Evolutionary conservation across 2,113 vertebrate species (phyloP), one percentile per base, ranked within the genome.

Genomic region (Calyptomena viridis): DNA sequence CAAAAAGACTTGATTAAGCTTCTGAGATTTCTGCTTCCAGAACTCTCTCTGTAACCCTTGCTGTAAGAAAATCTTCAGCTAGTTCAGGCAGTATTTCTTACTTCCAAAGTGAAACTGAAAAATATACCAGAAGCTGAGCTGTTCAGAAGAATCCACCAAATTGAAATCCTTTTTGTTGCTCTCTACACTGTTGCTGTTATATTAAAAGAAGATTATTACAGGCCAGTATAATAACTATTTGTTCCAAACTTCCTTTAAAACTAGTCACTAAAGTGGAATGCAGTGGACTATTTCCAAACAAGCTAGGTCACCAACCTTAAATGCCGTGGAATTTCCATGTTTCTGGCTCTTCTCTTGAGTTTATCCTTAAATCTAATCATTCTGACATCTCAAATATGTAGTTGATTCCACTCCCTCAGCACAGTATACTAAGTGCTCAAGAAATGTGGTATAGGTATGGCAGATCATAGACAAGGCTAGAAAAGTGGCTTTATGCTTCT

Each of bases 331-430:
- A 91, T 95, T 90, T 95, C 42, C 20, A n/a, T 52, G 23, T 64
- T 93, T 86, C 75, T 88, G 58, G 7, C 35, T 69, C n/a, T 80
- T 93, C 39, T 50, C 42, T 90, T 89, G 55, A 84, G 39, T 80
- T 93, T 94, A 85, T 72, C 72, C 44, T n/a, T 93, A 83, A 95
- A 93, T 94, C 67, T 93, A 66, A 63, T 90, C 18, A 55, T 93
- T 84, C 59, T 91, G 92, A 59, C 55, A 74, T 90, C 33, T 74
- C n/a, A 92, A 77, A 86, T 80, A 42, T 0, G 0, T 55, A 16
- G 35, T 42, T 85, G 46, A 83, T 55, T 91, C 58, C 83, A 50
- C 72, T 94, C 94, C 59, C 59, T 95, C 87, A 93, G 81, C 62
- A 73, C 46, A 63, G 58, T 85, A 58, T 28, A 28, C 37, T 76